Percentiles rank a stretch among this genome's conserved stretches.
Conservation (phyloP, 2,888 invertebrate species). For the Orgyia antiqua region DNA sequence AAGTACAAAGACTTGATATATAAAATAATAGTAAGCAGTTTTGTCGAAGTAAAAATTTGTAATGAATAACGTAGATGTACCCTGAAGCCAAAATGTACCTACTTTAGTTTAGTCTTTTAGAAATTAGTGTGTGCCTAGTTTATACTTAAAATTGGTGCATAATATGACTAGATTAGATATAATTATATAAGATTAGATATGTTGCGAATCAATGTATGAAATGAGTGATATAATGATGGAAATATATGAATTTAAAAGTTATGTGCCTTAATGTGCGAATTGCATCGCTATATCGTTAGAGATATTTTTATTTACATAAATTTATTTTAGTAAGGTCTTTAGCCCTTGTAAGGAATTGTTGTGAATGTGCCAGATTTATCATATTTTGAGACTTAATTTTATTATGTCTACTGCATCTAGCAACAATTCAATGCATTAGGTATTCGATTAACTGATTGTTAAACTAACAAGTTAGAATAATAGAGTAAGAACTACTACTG, state of each 20-base stretch:
- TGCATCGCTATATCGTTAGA: slow-evolving; percentile 27
- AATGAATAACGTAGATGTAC: slow-evolving; percentile 4
- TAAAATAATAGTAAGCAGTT: slow-evolving; percentile 42
- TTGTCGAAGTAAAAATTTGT: slow-evolving; percentile 36
- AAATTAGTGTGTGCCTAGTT: slow-evolving; percentile 31
- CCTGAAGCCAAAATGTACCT: slow-evolving; percentile 53
- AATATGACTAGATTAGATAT: slow-evolving; percentile 41
- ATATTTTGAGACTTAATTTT: slow-evolving; percentile 24
- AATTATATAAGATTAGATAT: slow-evolving; percentile 25
- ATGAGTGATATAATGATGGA: slow-evolving; percentile 31
- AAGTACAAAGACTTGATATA: slow-evolving; percentile 67
- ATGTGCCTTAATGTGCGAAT: slow-evolving; percentile 59
- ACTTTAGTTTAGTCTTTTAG: slow-evolving; percentile 24
- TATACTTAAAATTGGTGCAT: slow-evolving; percentile 42
- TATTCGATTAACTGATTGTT: slow-evolving; percentile 1
- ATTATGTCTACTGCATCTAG: slow-evolving; percentile 9
- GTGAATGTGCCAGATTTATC: slow-evolving; percentile 15
- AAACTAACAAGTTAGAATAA: slow-evolving; percentile 19
- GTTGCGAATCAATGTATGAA: slow-evolving; percentile 37
- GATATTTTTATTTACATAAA: slow-evolving; percentile 14
- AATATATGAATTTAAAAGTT: slow-evolving; percentile 29
- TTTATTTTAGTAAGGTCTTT: neutral
- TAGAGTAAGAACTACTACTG: slow-evolving; percentile 49
- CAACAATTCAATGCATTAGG: slow-evolving; percentile 8
- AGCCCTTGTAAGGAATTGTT: slow-evolving; percentile 21